A percentile compares a stretch with the other conserved stretches of the same genome.
phyloP scores from a whole-genome alignment of 2,797 vertebrate species.

The Eulemur mongoz region DNA sequence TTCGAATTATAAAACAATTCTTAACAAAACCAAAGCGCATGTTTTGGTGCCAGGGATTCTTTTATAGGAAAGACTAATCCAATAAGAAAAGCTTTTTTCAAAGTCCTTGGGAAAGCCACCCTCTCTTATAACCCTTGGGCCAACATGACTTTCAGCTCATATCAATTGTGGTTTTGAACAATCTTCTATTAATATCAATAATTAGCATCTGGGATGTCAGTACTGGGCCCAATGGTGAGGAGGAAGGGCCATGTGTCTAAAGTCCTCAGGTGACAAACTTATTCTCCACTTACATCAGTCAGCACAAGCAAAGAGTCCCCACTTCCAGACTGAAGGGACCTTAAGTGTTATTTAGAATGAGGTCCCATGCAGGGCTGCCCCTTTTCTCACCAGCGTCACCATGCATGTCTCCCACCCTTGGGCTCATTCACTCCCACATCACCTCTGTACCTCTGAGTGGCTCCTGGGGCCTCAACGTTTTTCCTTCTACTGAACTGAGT shows the following conservation, averaged over 20 bases:
- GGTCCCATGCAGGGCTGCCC: not conserved
- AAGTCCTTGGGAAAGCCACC: constrained; percentile 48
- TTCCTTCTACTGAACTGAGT: not conserved
- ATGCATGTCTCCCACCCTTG: not conserved
- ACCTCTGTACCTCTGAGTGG: not conserved
- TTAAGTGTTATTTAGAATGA: not conserved
- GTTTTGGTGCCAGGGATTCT: not conserved
- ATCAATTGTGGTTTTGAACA: not conserved
- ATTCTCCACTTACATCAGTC: not conserved
- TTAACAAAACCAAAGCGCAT: constrained; percentile 8
- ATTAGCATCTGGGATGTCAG: not conserved
- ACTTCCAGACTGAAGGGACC: not conserved
- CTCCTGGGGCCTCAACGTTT: not conserved
- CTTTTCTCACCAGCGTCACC: not conserved
- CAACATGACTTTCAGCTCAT: not conserved
- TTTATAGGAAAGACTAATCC: constrained; percentile 33
- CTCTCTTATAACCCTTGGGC: not conserved
- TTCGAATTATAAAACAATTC: not conserved
- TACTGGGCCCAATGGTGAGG: not conserved
- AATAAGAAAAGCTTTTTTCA: not conserved
- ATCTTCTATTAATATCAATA: not conserved
- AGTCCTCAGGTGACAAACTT: not conserved
- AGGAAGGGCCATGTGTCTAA: not conserved
- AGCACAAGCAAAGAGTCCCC: not conserved
- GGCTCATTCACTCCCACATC: not conserved